These are phyloP conservation scores for Actinernus sp. DNA, from an alignment of 92 coral and sea anemone genomes.

Conservation along the genomic window DNA sequence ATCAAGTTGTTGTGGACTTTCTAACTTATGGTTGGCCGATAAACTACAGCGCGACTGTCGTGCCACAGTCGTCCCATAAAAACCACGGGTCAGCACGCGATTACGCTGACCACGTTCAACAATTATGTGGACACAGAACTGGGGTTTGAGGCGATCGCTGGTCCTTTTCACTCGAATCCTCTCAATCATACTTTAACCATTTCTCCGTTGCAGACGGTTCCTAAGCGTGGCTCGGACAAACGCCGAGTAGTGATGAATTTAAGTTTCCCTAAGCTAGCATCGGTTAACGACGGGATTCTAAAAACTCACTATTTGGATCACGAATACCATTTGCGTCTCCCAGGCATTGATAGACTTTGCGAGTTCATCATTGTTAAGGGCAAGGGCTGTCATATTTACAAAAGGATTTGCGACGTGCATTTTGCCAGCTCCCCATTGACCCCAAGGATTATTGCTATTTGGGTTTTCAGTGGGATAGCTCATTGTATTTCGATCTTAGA, in stretches of 20 bases:
- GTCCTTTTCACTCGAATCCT: conserved; percentile 47
- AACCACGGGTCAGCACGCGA: conserved; percentile 39
- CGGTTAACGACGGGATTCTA: conserved; percentile 48
- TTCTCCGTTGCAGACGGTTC: conserved; percentile 47
- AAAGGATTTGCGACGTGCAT: conserved; percentile 26
- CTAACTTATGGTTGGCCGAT: conserved; percentile 50
- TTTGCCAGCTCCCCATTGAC: conserved; percentile 37
- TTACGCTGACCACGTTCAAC: conserved; percentile 11
- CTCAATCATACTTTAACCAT: conserved; percentile 22
- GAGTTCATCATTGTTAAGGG: too few relatives aligned
- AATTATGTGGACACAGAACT: conserved; percentile 36
- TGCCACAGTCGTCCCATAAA: conserved; percentile 21
- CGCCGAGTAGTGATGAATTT: conserved; percentile 38
- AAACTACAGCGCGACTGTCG: conserved; percentile 2
- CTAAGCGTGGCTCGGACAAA: conserved; percentile 26
- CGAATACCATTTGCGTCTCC: conserved; percentile 29
- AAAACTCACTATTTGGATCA: conserved; percentile 36
- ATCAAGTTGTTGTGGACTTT: conserved; percentile 26
- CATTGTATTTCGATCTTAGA: conserved; percentile 21
- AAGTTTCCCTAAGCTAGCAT: conserved; percentile 30
- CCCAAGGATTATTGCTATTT: conserved; percentile 26
- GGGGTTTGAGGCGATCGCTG: conserved; percentile 16
- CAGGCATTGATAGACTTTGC: conserved; percentile 41
- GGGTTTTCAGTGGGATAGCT: conserved; percentile 30
- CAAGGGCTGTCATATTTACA: conserved; percentile 57